A percentile compares a stretch with the other conserved stretches of the same genome.
Conservation (phyloP, 1,140 invertebrate genomes). For the Cheumatopsyche charites region DNA sequence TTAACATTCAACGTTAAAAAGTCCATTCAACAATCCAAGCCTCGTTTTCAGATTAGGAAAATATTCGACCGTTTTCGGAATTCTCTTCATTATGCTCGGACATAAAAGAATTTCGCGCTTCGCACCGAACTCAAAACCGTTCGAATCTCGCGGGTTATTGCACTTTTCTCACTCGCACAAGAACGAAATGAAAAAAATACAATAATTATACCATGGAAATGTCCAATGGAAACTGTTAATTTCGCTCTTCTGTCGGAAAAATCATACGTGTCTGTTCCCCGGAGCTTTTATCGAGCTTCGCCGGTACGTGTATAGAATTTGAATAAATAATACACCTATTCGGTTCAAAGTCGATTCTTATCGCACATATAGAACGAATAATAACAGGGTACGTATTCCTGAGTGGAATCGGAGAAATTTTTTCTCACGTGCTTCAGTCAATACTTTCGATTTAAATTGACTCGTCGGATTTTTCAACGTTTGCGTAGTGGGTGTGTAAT, state of each 20-base stretch:
- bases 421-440: not conserved
- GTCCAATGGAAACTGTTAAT: not conserved
- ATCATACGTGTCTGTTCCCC: not conserved
- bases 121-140: constrained; percentile 11
- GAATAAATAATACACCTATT: constrained; percentile 20
- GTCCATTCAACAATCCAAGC: not conserved
- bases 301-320: not conserved
- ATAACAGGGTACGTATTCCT: constrained; percentile 9
- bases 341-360: constrained; percentile 13
- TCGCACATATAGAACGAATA: not conserved
- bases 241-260: not conserved
- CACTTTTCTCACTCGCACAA: not conserved
- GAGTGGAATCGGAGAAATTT: not conserved
- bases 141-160: constrained; percentile 5
- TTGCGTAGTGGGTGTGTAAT: not conserved
- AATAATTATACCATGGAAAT: not conserved
- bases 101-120: not conserved
- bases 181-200: not conserved
- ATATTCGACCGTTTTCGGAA: too few relatives aligned
- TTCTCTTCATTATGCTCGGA: not conserved
- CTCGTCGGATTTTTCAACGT: not conserved
- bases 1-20: too few relatives aligned
- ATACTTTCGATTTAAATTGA: not conserved
- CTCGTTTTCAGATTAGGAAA: too few relatives aligned
- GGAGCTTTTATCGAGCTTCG: not conserved